Evolutionary conservation across 2,888 invertebrate genomes (phyloP), one percentile per base, ranked within the genome.

Genomic region (Cremastobaeus sp.): DNA sequence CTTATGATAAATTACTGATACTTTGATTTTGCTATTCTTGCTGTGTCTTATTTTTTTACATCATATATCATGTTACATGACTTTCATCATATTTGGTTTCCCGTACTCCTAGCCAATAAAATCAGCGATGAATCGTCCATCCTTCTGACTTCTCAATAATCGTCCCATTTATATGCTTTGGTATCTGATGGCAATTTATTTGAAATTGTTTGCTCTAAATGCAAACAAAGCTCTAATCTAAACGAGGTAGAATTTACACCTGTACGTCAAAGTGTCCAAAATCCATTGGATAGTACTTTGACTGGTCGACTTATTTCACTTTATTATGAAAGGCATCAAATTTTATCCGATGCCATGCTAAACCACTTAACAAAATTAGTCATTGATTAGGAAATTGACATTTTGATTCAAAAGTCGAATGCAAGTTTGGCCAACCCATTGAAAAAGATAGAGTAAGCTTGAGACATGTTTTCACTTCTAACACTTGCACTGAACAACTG

Each of bases 381-480:
- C 3, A 14, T 28, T 21, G 45, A 47, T 12, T 30, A 47, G 9
- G 15, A 47, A 8, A 5, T 47, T 1, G 14, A 47, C n/a, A 47
- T 47, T 28, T n/a, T 47, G 2, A 8, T 47, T 9, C 20, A 12
- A 47, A 47, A 47, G n/a, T 2, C 14, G 1, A 47, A 47, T 47
- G 15, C 28, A 20, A 12, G 12, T 15, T 2, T 14, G 11, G 12
- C 8, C 2, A 30, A 28, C 15, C 45, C 45, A 3, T 25, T 47
- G 9, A 47, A 15, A 30, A 47, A 30, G 14, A 28, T 28, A 28
- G 45, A 47, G 45, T 47, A 47, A 47, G 45, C 25, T 25, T 25
- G 11, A 15, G 1, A 37, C 6, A 6, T 37, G 1, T n/a, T 5
- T n/a, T 37, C 17, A 37, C 8, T 37, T 37, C 8, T 12, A 37